phyloP scores from a whole-genome alignment of 1,140 invertebrate species.

The Papilio polyxenes region DNA sequence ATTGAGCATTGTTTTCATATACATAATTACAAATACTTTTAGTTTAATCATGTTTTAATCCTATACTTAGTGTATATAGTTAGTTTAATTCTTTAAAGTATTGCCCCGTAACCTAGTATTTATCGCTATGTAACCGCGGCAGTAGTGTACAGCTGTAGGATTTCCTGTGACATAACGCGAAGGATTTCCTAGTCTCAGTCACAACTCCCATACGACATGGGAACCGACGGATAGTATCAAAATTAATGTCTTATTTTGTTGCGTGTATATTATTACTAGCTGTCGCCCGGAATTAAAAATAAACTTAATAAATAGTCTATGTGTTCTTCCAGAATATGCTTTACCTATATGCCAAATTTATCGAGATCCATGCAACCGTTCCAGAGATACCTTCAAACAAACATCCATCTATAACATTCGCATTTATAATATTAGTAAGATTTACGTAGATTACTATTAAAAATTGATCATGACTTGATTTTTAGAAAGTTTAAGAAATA shows the following conservation, averaged over 20 bases:
- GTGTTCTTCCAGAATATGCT: no score
- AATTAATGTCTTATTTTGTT: not conserved
- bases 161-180: conserved; percentile 12
- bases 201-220: conserved; percentile 25
- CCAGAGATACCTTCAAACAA: no score
- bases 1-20: conserved; percentile 16
- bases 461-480: no score
- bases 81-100: not conserved
- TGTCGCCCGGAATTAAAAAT: no score
- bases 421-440: no score
- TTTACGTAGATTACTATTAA: no score
- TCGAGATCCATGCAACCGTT: no score
- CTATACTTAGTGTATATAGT: no score
- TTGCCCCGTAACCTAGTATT: conserved; percentile 26
- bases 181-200: conserved; percentile 26
- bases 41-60: not conserved
- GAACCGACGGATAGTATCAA: not conserved
- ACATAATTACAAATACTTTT: not conserved
- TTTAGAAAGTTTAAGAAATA: no score
- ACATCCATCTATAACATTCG: no score
- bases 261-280: not conserved
- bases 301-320: no score
- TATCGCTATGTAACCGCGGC: conserved; percentile 7
- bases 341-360: no score
- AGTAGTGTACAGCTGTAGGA: conserved; percentile 5